phyloP scores from a whole-genome alignment of 1,140 invertebrate species.

The Pinna nobilis region DNA sequence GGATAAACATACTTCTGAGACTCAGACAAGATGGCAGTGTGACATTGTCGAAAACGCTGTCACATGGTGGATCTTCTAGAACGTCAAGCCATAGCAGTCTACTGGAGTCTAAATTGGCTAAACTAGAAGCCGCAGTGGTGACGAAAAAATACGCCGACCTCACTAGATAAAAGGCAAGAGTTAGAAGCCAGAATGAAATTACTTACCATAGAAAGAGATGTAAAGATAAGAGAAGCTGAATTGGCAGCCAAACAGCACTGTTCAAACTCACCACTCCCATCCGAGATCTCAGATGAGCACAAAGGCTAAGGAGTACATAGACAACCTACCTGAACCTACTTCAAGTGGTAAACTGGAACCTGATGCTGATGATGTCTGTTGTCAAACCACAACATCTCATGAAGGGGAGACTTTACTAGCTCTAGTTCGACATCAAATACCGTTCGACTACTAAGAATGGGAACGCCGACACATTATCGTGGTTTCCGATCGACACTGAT shows the following conservation, averaged over 20 bases:
- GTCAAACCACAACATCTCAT: background rate
- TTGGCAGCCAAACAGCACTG: background rate
- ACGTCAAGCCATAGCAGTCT: background rate
- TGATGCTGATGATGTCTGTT: background rate
- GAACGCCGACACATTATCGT: slow-evolving; percentile 37
- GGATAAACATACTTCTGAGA: background rate
- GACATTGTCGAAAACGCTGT: too few species aligned
- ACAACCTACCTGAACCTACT: background rate
- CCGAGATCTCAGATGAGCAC: background rate
- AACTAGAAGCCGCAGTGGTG: background rate
- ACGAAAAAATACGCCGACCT: background rate
- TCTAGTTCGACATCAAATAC: slow-evolving; percentile 62
- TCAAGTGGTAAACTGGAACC: background rate
- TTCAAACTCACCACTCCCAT: background rate
- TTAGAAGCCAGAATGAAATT: background rate
- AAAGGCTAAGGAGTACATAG: background rate
- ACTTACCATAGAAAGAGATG: background rate
- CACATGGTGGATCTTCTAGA: background rate
- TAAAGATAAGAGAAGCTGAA: slow-evolving; percentile 2
- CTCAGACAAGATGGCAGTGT: too few species aligned
- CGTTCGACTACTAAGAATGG: slow-evolving; percentile 1
- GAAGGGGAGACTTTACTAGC: background rate
- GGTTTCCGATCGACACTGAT: slow-evolving; percentile 17
- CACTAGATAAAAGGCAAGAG: background rate
- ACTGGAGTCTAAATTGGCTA: background rate